phyloP scores from a whole-genome alignment of 2,797 vertebrate species.

The Lutjanus campechanus region DNA sequence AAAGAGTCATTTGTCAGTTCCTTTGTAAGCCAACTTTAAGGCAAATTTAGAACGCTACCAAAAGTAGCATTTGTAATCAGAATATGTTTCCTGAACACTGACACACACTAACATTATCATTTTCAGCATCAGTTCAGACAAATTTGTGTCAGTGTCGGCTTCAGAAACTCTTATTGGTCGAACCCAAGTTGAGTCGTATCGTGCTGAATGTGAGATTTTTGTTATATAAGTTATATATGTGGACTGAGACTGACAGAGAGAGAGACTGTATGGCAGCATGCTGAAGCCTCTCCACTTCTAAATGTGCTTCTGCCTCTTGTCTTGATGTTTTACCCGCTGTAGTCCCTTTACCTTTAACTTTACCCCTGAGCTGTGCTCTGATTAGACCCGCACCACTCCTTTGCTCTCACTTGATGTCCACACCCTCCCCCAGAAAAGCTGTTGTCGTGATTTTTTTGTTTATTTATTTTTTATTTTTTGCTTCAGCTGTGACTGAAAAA shows the following conservation, averaged over 20 bases:
- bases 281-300: conserved; percentile 44
- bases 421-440: background rate
- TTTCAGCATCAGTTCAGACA: background rate
- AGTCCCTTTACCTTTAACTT: conserved; percentile 39
- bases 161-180: conserved; percentile 19
- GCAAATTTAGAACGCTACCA: no score
- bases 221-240: background rate
- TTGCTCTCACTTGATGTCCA: conserved; percentile 31
- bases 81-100: no score
- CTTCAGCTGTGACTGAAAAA: conserved; percentile 5
- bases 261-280: conserved; percentile 51
- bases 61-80: no score
- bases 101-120: no score
- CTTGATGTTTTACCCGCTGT: conserved; percentile 42
- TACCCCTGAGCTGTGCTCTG: conserved; percentile 34
- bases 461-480: background rate
- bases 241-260: conserved; percentile 7
- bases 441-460: background rate
- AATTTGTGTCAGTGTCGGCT: background rate
- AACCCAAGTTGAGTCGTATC: conserved; percentile 16
- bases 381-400: conserved; percentile 25
- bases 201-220: conserved; percentile 22
- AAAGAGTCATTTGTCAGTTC: no score
- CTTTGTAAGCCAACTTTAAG: no score
- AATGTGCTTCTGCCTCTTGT: conserved; percentile 53